Evolutionary conservation across 2,888 invertebrate genomes (phyloP).

Genomic region (Dasysyrphus tricinctus): DNA sequence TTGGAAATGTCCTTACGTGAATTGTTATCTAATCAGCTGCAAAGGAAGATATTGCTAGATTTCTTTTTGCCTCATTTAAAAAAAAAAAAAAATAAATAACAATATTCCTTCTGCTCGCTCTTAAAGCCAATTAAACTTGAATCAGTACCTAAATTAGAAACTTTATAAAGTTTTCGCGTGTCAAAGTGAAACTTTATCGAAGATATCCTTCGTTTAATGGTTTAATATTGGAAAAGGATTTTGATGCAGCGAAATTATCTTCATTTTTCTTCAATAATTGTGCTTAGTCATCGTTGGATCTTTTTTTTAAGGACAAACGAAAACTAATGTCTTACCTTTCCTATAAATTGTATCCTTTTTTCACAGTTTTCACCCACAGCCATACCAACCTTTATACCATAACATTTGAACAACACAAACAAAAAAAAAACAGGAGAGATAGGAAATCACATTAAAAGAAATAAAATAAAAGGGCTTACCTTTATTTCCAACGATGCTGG

Average conservation of each 20-base stretch:
- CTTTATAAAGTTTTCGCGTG: constrained; percentile 82
- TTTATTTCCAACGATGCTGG: constrained; percentile 92
- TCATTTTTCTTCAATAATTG: not conserved
- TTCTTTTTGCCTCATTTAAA: not conserved
- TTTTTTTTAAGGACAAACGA: not conserved
- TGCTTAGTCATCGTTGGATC: constrained; percentile 23
- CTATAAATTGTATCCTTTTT: constrained; percentile 56
- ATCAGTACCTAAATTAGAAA: constrained; percentile 62
- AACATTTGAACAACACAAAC: not conserved
- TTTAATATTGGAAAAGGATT: constrained; percentile 16
- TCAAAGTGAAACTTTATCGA: constrained; percentile 74
- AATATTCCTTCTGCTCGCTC: not conserved
- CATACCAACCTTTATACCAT: not conserved
- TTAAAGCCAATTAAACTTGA: constrained; percentile 65
- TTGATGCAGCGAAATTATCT: constrained; percentile 17
- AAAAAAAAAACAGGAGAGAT: not conserved
- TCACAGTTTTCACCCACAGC: not conserved
- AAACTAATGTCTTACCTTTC: constrained; percentile 16
- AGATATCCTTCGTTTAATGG: constrained; percentile 5
- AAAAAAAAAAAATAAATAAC: not conserved
- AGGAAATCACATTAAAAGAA: constrained; percentile 32
- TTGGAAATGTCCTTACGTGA: constrained; percentile 19
- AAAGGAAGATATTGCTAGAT: constrained; percentile 21
- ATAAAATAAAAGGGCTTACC: constrained; percentile 78
- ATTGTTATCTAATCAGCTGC: constrained; percentile 47